Percentiles rank a stretch among this genome's conserved stretches.
Conservation (phyloP, 1,140 invertebrate genomes). For the Nasonia vitripennis region DNA sequence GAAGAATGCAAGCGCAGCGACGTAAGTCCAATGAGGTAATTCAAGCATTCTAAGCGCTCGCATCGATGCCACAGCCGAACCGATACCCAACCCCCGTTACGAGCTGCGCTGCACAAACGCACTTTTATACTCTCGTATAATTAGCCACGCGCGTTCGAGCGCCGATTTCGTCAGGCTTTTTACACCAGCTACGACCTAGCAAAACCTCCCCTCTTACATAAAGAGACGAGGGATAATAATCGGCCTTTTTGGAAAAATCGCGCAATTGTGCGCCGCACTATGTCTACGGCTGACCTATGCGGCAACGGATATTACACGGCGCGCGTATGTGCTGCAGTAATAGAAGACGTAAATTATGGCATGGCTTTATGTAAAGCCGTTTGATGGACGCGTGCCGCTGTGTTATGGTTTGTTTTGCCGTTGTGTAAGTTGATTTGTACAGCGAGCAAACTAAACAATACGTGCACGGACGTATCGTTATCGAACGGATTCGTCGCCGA, state of each 20-base stretch:
- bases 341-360: conserved; percentile 13
- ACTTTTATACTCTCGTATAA: not conserved
- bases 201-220: not conserved
- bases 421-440: not conserved
- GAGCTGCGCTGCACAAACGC: not conserved
- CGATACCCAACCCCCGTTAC: not conserved
- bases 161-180: not conserved
- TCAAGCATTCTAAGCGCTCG: not conserved
- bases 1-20: not conserved
- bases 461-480: too few species aligned
- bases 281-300: conserved; percentile 31
- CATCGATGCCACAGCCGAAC: not conserved
- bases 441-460: not conserved
- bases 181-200: not conserved
- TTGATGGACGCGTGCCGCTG: not conserved
- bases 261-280: not conserved
- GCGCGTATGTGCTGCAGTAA: not conserved
- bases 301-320: conserved; percentile 16
- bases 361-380: conserved; percentile 28
- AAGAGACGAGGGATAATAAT: not conserved
- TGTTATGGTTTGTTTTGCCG: not conserved
- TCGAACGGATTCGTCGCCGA: too few species aligned
- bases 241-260: not conserved
- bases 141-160: not conserved
- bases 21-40: not conserved